Base-by-base conservation (phyloP, 2,888 invertebrate species). In the Pyralis farinalis region DNA sequence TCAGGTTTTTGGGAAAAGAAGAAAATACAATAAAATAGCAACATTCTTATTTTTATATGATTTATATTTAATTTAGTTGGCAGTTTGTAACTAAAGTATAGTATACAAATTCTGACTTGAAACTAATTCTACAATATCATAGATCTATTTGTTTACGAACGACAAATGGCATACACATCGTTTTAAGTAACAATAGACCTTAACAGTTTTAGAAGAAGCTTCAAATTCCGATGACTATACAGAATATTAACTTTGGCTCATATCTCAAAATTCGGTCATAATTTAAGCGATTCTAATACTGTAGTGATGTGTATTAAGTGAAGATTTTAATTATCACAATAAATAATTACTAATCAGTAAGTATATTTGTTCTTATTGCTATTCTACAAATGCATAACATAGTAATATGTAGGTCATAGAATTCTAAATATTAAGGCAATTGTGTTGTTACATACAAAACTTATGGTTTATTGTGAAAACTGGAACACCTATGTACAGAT, bases 21-120 rank as follows among this genome's bases (percentile, higher is more conserved):
- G 31, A 31, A 12, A 3, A 6, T 22, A 25, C 47, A 63, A 65
- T 58, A 44, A 69, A 59, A 61, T 35, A 27, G 40, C 3, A 7
- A 29, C 22, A 25, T 48, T 47, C 43, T 49, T 54, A 51, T 16
- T 16, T 16, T 16, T 16, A 30, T 53, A 40, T 46, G 47, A 58
- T 62, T 58, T 55, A 63, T 67, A 16, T 36, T 27, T 60, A 69
- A 58, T 64, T 69, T 72, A 75, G 55, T 76, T 83, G 82, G 82
- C 83, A 84, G 80, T 81, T 77, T 73, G 69, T 76, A 72, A 78
- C 79, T 79, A 74, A 66, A 63, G 54, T 71, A 71, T 27, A 39
- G 40, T 44, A 46, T 28, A 43, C 40, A 46, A 41, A 37, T 46
- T 39, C 39, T 35, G 46, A 43, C 46, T 42, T 30, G 39, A 45